These are phyloP conservation scores for Prochilodus magdalenae DNA, from an alignment of 2,113 vertebrate species.

Conservation along the genomic window DNA sequence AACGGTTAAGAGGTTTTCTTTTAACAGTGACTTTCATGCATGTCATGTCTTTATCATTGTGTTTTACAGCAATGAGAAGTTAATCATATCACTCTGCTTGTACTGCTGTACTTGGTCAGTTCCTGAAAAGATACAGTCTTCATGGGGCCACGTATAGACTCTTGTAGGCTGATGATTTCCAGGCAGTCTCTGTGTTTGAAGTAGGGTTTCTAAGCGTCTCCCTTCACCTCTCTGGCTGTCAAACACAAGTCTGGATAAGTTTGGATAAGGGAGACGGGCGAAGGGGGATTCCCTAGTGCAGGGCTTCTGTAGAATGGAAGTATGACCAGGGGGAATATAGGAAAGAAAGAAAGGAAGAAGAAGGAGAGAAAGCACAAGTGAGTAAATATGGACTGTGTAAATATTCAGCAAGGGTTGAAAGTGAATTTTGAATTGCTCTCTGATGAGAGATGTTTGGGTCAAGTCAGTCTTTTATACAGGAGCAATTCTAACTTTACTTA, in stretches of 20 bases:
- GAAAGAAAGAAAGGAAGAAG: neutral
- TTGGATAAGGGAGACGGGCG: slow-evolving; percentile 72
- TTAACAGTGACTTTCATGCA: too few relatives aligned
- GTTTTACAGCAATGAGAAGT: neutral
- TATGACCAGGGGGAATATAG: neutral
- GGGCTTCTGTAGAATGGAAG: slow-evolving; percentile 72
- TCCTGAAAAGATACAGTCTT: neutral
- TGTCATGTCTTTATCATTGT: too few relatives aligned
- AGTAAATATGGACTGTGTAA: neutral
- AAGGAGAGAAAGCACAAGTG: neutral
- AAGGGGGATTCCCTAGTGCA: slow-evolving; percentile 67
- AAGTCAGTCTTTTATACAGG: neutral
- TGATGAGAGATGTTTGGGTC: neutral
- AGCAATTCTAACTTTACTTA: too few relatives aligned
- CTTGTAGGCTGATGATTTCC: neutral
- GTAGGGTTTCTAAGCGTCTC: neutral
- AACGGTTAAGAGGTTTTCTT: too few relatives aligned
- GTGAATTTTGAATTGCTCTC: neutral
- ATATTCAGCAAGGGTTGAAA: neutral
- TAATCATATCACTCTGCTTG: neutral
- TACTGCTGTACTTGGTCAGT: neutral
- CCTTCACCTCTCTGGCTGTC: slow-evolving; percentile 4
- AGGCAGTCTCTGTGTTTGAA: slow-evolving; percentile 27
- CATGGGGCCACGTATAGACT: neutral
- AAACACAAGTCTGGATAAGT: slow-evolving; percentile 32